Base-by-base conservation (phyloP, 2,888 invertebrate species). In the Diloba caeruleocephala region DNA sequence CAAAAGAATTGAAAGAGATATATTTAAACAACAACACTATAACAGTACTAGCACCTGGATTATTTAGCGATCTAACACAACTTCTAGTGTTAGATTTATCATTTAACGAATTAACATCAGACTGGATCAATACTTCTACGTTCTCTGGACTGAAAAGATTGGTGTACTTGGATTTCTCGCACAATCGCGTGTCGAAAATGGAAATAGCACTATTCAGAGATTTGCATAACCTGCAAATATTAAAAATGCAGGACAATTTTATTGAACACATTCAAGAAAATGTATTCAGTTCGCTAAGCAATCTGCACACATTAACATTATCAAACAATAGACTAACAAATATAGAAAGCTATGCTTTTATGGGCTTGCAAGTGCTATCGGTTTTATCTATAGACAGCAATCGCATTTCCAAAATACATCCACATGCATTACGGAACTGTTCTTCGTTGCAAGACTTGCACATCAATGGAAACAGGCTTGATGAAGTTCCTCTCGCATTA, bases 11-110 rank as follows among this genome's bases (percentile, higher is more conserved):
- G 33, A 96, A 96, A 85, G 97, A 97, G 89, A 95, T 97, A 78
- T 96, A 97, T 84, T 88, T 97, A 49, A 96, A 96, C 78, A 97
- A 97, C 84, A 98, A 98, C 86, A 96, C 96, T 26, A 95, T 98
- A 54, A 96, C 96, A 74, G 97, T 97, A 10, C 88, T 97, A 25
- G 97, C 97, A 37, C 97, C 97, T 7, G 97, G 97, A 15, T 90
- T 97, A 53, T 97, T 98, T 80, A 95, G 95, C 76, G 96, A 96
- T 74, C 90, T 97, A 48, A 94, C 95, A 44, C 96, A 97, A 85
- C 93, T 98, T 41, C 88, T 97, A 41, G 96, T 97, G 57, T 89
- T 97, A 57, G 97, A 97, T 87, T 88, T 97, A 74, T 96, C 97
- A 19, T 95, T 95, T 71, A 97, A 97, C 83, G 96, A 97, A 86